phyloP scores from a whole-genome alignment of 2,113 vertebrate genomes.

The Xenotilapia flavipinnis region DNA sequence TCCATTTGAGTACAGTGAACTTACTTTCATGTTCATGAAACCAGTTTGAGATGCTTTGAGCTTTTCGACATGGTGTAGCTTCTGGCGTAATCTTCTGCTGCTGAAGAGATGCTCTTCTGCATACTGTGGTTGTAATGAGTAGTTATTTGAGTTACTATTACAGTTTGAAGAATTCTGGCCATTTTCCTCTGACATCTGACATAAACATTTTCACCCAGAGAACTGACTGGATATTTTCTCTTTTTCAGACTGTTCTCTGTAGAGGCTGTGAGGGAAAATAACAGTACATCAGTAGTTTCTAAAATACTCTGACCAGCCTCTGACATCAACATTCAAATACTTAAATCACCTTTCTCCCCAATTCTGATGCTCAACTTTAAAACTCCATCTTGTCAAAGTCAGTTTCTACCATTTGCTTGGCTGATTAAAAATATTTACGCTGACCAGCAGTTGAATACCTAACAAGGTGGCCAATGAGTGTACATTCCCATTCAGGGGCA shows the following conservation, averaged over 20 bases:
- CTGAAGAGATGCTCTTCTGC: neutral
- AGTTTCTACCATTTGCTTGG: neutral
- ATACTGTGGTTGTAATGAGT: neutral
- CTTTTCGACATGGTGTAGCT: neutral
- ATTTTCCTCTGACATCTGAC: neutral
- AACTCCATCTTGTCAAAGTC: neutral
- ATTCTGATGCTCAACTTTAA: neutral
- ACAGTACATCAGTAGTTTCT: neutral
- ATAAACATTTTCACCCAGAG: neutral
- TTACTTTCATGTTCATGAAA: rapidly evolving
- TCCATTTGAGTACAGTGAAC: neutral
- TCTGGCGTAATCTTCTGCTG: neutral
- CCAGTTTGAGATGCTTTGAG: neutral
- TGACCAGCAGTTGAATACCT: neutral
- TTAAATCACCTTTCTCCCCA: neutral
- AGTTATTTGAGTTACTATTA: neutral
- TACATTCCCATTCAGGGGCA: neutral
- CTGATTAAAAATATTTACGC: neutral
- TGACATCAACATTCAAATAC: neutral
- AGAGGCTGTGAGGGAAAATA: neutral
- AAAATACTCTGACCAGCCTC: neutral
- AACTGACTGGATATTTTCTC: neutral
- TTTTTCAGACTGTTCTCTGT: neutral
- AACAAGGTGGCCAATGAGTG: neutral
- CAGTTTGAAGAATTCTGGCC: neutral